These are phyloP conservation scores for Colletes latitarsis DNA, from an alignment of 1,140 invertebrate species.

Conservation along the genomic window DNA sequence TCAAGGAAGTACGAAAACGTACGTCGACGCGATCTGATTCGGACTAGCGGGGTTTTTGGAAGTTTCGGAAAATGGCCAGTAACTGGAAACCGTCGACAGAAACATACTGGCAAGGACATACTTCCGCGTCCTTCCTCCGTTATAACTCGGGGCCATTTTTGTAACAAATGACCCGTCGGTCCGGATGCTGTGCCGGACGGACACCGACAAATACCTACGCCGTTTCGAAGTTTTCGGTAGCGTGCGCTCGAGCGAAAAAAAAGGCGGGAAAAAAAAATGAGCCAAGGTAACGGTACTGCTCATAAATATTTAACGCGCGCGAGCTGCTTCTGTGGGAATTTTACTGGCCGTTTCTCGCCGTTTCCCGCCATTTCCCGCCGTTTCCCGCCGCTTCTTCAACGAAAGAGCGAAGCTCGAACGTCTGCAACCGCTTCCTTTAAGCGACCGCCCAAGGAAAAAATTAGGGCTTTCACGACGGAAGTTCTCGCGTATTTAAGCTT, in stretches of 20 bases:
- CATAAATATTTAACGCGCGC: slow-evolving; percentile 43
- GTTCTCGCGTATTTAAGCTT: not conserved
- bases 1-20: not conserved
- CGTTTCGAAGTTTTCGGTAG: slow-evolving; percentile 49
- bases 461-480: not conserved
- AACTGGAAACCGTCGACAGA: slow-evolving; percentile 24
- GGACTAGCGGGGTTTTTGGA: not conserved
- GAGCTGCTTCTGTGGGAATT: slow-evolving; percentile 12
- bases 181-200: slow-evolving; percentile 58
- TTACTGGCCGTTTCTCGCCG: not conserved
- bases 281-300: slow-evolving; percentile 5
- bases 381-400: not conserved
- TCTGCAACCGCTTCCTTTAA: not conserved
- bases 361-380: no score
- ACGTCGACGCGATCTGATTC: no score
- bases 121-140: slow-evolving; percentile 46
- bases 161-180: slow-evolving; percentile 63
- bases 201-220: slow-evolving; percentile 58
- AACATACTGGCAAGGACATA: slow-evolving; percentile 54
- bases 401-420: not conserved
- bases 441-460: not conserved
- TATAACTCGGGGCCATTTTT: slow-evolving; percentile 62
- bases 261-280: not conserved
- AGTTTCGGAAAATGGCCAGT: slow-evolving; percentile 31
- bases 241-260: not conserved